Evolutionary conservation across 2,113 vertebrate species (phyloP).

Genomic region (Hippocampus comes): DNA sequence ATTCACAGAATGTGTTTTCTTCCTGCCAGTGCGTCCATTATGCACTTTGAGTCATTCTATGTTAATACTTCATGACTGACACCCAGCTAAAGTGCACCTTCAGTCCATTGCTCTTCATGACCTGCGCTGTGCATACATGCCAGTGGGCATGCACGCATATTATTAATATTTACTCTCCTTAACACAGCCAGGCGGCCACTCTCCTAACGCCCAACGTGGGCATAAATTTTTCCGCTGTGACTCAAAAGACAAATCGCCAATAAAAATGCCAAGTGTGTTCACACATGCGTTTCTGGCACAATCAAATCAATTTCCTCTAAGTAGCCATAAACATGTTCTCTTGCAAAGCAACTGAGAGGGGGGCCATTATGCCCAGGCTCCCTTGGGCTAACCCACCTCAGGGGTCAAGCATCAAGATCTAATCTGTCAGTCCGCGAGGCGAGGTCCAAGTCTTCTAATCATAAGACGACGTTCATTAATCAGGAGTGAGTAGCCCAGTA

Average conservation of each 20-base stretch:
- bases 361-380: constrained; percentile 80
- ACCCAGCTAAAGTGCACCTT: constrained; percentile 73
- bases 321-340: constrained; percentile 99
- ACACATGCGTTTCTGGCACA: constrained; percentile 87
- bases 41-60: constrained; percentile 69
- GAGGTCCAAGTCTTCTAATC: constrained; percentile 64
- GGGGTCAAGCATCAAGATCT: constrained; percentile 78
- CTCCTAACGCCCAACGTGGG: constrained; percentile 55
- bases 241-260: constrained; percentile 83
- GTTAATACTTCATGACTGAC: constrained; percentile 70
- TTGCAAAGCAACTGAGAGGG: constrained; percentile 87
- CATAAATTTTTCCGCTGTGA: constrained; percentile 74
- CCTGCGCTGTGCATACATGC: constrained; percentile 32
- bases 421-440: constrained; percentile 74
- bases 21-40: constrained; percentile 56
- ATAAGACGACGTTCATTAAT: constrained; percentile 82
- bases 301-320: constrained; percentile 99
- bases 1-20: constrained; percentile 69
- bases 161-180: constrained; percentile 62
- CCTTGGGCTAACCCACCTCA: constrained; percentile 76
- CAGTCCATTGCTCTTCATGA: constrained; percentile 63
- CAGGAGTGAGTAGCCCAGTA: constrained; percentile 74
- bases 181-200: constrained; percentile 48
- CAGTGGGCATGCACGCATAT: constrained; percentile 28
- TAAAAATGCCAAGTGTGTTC: constrained; percentile 95